Evolutionary conservation across 2,888 invertebrate species (phyloP).

Genomic region (Tetramorium bicarinatum): DNA sequence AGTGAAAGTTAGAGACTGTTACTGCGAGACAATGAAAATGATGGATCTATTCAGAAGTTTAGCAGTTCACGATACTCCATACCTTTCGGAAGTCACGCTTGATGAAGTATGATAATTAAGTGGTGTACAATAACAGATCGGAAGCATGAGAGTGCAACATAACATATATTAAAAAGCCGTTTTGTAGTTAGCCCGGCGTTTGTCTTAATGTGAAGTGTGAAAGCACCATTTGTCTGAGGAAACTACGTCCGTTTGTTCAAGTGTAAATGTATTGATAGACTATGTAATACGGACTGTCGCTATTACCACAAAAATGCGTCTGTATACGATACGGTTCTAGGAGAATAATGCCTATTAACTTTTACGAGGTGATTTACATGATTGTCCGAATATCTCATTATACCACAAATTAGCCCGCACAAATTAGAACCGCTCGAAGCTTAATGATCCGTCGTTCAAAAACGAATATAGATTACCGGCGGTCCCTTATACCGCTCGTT

Average conservation of each 20-base stretch:
- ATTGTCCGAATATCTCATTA: constrained; percentile 48
- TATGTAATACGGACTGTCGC: background rate
- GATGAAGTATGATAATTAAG: constrained; percentile 75
- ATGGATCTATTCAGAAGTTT: constrained; percentile 52
- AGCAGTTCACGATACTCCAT: constrained; percentile 64
- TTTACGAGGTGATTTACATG: constrained; percentile 56
- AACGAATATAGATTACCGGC: constrained; percentile 31
- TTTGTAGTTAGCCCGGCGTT: constrained; percentile 69
- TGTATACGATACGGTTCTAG: background rate
- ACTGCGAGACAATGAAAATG: background rate
- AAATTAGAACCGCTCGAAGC: constrained; percentile 41
- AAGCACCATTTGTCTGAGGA: constrained; percentile 72
- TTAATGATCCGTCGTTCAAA: constrained; percentile 39
- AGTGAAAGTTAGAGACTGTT: background rate
- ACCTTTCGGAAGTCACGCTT: constrained; percentile 70
- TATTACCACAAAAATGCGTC: constrained; percentile 11
- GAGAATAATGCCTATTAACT: constrained; percentile 46
- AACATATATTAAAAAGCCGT: constrained; percentile 72
- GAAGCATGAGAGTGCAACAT: constrained; percentile 70
- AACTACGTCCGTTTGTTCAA: constrained; percentile 69
- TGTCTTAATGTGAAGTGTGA: constrained; percentile 68
- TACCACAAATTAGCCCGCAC: constrained; percentile 38
- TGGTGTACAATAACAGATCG: constrained; percentile 73
- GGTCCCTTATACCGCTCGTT: constrained; percentile 26
- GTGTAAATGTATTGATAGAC: constrained; percentile 1